Percentiles rank a stretch among this genome's conserved stretches.
These are phyloP conservation scores for Synergus gifuensis DNA, from an alignment of 2,888 invertebrate genomes.

Conservation along the genomic window DNA sequence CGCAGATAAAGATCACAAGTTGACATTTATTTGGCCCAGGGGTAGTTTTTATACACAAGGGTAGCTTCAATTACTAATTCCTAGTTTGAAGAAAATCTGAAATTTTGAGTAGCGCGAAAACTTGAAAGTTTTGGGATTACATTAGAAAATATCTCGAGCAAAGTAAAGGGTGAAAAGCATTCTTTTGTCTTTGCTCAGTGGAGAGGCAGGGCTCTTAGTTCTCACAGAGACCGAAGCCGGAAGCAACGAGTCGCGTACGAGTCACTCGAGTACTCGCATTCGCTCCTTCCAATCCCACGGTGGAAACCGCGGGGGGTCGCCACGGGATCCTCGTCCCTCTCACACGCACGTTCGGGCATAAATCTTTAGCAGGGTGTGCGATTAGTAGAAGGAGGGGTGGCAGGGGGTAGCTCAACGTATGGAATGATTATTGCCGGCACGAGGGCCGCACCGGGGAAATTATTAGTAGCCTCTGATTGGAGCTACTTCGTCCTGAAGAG, in stretches of 20 bases:
- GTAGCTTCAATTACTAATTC: no score
- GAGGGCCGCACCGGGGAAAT: constrained; percentile 66
- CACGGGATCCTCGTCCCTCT: constrained; percentile 69
- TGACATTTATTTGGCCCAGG: no score
- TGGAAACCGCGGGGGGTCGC: constrained; percentile 74
- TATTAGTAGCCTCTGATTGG: constrained; percentile 74
- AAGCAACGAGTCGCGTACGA: constrained; percentile 66
- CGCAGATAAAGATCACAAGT: no score
- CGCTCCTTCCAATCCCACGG: constrained; percentile 72
- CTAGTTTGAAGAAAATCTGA: background rate
- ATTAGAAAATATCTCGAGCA: constrained; percentile 28
- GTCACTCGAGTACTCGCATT: constrained; percentile 62
- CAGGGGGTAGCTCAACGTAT: constrained; percentile 58
- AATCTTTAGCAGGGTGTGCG: constrained; percentile 75
- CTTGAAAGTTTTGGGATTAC: background rate
- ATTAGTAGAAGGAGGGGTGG: constrained; percentile 72
- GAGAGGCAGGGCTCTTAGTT: constrained; percentile 57
- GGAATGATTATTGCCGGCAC: constrained; percentile 72
- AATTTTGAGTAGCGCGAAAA: constrained; percentile 1
- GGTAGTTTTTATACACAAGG: no score
- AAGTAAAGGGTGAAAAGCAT: constrained; percentile 44
- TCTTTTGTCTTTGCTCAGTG: constrained; percentile 65
- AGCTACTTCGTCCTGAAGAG: constrained; percentile 66
- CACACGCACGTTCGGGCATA: constrained; percentile 70
- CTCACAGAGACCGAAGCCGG: constrained; percentile 69